These are phyloP conservation scores for Acanthoscelides obtectus DNA, from an alignment of 2,888 invertebrate genomes.

Conservation along the genomic window DNA sequence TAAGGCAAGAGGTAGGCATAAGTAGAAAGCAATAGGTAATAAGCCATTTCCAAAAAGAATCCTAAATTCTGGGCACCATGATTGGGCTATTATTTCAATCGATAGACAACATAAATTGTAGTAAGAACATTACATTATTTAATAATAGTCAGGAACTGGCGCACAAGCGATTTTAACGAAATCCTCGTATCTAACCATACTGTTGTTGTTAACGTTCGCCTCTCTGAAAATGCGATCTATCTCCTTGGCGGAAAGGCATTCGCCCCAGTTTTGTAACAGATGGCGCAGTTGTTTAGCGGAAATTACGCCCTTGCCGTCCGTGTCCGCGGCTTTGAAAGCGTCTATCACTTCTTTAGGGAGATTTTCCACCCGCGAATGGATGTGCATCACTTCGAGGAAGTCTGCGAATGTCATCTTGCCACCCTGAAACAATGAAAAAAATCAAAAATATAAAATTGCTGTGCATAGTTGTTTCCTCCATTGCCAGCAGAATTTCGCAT, in stretches of 20 bases:
- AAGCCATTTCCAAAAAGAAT: too few relatives aligned
- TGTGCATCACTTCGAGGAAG: slow-evolving; percentile 92
- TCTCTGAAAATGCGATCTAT: slow-evolving; percentile 89
- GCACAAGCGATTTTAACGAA: slow-evolving; percentile 91
- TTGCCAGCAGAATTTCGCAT: too few relatives aligned
- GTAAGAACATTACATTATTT: too few relatives aligned
- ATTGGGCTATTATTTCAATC: too few relatives aligned
- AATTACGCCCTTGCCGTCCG: slow-evolving; percentile 66
- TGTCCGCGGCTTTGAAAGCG: slow-evolving; percentile 86
- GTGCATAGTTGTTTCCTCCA: too few relatives aligned
- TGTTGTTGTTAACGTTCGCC: slow-evolving; percentile 77
- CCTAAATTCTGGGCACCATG: too few relatives aligned
- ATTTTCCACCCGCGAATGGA: slow-evolving; percentile 80
- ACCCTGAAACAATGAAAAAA: slow-evolving; percentile 50
- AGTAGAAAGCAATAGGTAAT: too few relatives aligned
- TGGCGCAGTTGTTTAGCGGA: slow-evolving; percentile 79
- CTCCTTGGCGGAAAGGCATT: slow-evolving; percentile 71
- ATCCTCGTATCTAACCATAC: slow-evolving; percentile 82
- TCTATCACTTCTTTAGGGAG: slow-evolving; percentile 80
- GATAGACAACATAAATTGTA: too few relatives aligned
- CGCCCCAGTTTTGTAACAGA: slow-evolving; percentile 88
- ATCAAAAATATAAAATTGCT: too few relatives aligned
- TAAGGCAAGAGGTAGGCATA: too few relatives aligned
- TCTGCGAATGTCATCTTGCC: slow-evolving; percentile 94
- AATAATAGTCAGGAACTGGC: slow-evolving; percentile 90